A percentile compares a stretch with the other conserved stretches of the same genome.
Evolutionary conservation across 2,888 invertebrate genomes (phyloP).

Genomic region (Endomychus coccineus): DNA sequence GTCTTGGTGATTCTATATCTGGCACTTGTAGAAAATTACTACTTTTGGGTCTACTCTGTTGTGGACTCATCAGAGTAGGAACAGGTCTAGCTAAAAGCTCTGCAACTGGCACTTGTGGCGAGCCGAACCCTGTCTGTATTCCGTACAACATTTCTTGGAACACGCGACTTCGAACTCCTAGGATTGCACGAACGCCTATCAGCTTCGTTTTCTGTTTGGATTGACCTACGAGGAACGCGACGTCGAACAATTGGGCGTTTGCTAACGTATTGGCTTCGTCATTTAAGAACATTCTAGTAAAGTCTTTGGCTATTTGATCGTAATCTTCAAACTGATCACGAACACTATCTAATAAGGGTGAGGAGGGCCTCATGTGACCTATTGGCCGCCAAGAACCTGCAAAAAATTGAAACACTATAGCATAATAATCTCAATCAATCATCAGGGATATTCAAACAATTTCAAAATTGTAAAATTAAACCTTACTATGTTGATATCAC

Average conservation of each 20-base stretch:
- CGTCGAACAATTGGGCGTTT: slow-evolving; percentile 82
- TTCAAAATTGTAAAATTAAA: no score
- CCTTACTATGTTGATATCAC: no score
- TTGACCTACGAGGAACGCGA: slow-evolving; percentile 84
- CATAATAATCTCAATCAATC: background rate
- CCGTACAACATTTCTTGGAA: slow-evolving; percentile 93
- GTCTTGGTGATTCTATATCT: slow-evolving; percentile 80
- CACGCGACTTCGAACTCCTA: slow-evolving; percentile 86
- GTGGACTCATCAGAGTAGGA: slow-evolving; percentile 78
- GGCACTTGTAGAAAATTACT: slow-evolving; percentile 86
- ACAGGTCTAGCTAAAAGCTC: slow-evolving; percentile 80
- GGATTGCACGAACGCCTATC: slow-evolving; percentile 83
- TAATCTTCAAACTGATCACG: slow-evolving; percentile 91
- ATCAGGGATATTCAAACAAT: background rate
- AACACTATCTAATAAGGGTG: slow-evolving; percentile 85
- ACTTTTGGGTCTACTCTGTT: slow-evolving; percentile 78
- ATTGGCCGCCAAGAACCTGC: slow-evolving; percentile 88
- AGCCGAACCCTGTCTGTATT: slow-evolving; percentile 88
- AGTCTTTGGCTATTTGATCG: slow-evolving; percentile 88
- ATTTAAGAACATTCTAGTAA: slow-evolving; percentile 81
- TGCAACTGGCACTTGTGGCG: slow-evolving; percentile 87
- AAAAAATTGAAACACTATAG: slow-evolving; percentile 12
- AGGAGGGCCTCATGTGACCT: slow-evolving; percentile 89
- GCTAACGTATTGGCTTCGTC: slow-evolving; percentile 68
- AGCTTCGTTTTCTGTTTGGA: slow-evolving; percentile 82